These are phyloP conservation scores for Sebastes ruberrimus DNA, from an alignment of 2,797 vertebrate species.

Conservation along the genomic window DNA sequence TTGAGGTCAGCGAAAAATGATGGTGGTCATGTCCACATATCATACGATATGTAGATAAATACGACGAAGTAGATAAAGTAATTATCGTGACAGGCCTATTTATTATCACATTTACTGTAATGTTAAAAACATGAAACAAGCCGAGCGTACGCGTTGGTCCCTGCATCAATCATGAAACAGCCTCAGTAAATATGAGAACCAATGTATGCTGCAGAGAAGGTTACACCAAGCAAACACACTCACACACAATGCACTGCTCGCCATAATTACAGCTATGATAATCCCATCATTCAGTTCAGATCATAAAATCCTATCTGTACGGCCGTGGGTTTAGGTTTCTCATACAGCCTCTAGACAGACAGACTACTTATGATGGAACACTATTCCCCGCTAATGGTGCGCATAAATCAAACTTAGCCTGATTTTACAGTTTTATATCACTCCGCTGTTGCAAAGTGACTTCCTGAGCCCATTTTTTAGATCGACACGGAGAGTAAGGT, in stretches of 20 bases:
- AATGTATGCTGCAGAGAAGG: slow-evolving; percentile 15
- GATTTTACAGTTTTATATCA: slow-evolving; percentile 73
- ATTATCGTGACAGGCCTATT: neutral
- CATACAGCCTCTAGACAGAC: slow-evolving; percentile 64
- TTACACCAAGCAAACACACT: slow-evolving; percentile 22
- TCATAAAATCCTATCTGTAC: slow-evolving; percentile 67
- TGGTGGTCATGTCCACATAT: too few species aligned
- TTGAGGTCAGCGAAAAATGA: neutral
- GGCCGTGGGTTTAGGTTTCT: slow-evolving; percentile 65
- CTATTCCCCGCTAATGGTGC: slow-evolving; percentile 72
- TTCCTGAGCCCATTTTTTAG: slow-evolving; percentile 63
- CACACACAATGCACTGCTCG: slow-evolving; percentile 33
- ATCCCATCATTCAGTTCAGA: slow-evolving; percentile 64
- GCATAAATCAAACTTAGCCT: slow-evolving; percentile 73
- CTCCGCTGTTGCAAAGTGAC: slow-evolving; percentile 60
- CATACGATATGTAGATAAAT: neutral
- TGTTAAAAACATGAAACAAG: slow-evolving; percentile 24
- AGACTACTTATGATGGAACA: slow-evolving; percentile 73
- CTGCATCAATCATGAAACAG: slow-evolving; percentile 32
- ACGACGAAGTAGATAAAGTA: neutral
- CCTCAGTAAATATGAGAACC: slow-evolving; percentile 40
- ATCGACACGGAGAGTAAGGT: slow-evolving; percentile 55
- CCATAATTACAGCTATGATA: slow-evolving; percentile 71
- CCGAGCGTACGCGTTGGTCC: neutral
- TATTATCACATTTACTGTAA: neutral